These are phyloP conservation scores for Helicoverpa armigera DNA, from an alignment of 1,140 invertebrate species.

Conservation along the genomic window DNA sequence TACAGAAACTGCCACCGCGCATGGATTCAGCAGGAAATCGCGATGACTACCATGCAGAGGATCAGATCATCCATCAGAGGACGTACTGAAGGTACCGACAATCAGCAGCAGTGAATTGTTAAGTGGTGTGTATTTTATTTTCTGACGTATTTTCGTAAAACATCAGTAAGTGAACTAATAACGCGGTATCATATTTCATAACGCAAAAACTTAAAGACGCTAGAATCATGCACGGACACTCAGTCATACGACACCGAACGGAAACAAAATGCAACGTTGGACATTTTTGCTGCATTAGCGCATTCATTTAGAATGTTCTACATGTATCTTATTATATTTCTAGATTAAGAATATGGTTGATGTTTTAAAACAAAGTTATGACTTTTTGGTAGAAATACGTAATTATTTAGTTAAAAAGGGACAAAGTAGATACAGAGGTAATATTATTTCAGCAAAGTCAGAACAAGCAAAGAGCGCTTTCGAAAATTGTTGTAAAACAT, in stretches of 20 bases:
- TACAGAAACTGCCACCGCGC: background rate
- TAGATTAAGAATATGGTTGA: background rate
- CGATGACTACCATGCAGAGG: background rate
- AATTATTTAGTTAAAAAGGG: constrained; percentile 52
- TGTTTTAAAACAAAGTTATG: constrained; percentile 14
- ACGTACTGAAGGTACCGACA: background rate
- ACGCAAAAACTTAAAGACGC: background rate
- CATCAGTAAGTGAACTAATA: background rate
- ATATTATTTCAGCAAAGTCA: constrained; percentile 42
- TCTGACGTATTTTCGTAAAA: background rate
- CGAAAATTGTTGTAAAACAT: background rate
- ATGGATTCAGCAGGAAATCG: background rate
- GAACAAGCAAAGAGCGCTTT: constrained; percentile 15
- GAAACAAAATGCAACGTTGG: background rate
- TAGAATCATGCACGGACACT: background rate
- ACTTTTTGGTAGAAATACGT: constrained; percentile 37
- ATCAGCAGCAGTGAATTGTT: background rate
- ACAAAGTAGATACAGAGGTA: constrained; percentile 46
- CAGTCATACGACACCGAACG: background rate
- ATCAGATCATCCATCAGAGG: background rate
- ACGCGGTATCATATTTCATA: constrained; percentile 8
- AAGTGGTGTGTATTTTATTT: background rate
- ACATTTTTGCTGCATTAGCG: background rate
- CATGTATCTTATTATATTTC: background rate
- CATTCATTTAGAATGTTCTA: background rate